These are phyloP conservation scores for Enteromius treurensis DNA, from an alignment of 2,797 vertebrate genomes.

Conservation along the genomic window DNA sequence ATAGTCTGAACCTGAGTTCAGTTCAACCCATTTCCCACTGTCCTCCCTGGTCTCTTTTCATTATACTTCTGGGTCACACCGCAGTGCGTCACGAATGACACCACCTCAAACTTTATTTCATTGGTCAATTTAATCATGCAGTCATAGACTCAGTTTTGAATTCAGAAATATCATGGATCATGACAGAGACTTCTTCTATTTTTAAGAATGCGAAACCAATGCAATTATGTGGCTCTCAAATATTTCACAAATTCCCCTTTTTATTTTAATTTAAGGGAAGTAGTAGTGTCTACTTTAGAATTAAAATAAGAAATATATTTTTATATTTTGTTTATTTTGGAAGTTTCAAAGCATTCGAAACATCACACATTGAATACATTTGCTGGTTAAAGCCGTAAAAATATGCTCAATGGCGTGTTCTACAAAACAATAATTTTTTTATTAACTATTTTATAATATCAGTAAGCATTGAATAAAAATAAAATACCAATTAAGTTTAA, in stretches of 20 bases:
- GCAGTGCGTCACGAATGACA: background rate
- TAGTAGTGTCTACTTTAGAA: background rate
- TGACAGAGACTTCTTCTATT: background rate
- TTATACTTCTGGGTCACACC: background rate
- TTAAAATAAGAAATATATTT: background rate
- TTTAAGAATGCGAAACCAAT: background rate
- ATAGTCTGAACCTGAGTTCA: background rate
- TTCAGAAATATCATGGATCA: slow-evolving; percentile 1
- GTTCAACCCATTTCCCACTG: background rate
- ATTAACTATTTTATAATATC: background rate
- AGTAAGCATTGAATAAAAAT: background rate
- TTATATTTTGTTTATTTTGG: background rate
- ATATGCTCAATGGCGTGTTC: background rate
- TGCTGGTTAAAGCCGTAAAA: background rate
- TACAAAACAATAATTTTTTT: background rate
- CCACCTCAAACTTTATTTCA: background rate
- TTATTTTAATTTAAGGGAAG: background rate
- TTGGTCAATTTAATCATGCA: background rate
- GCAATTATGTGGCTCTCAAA: background rate
- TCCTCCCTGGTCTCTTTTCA: background rate
- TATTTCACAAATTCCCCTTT: background rate
- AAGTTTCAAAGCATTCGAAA: background rate
- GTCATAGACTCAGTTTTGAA: background rate
- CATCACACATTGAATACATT: background rate
- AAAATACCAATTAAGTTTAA: background rate